Conservation (phyloP, 92 coral and sea anemone species). For the Epizoanthus stellaris region DNA sequence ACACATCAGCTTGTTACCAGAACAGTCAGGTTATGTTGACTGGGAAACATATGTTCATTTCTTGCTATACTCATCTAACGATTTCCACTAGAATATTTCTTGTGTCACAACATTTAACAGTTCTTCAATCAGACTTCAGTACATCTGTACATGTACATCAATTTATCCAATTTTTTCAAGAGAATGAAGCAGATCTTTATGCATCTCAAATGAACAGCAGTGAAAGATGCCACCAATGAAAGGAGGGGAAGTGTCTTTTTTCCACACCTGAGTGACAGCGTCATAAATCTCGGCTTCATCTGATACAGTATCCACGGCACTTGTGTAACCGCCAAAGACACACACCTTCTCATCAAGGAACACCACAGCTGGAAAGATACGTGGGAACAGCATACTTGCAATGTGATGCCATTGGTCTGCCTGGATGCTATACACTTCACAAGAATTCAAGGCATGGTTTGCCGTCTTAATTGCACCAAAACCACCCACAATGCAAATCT, state of each 20-base stretch:
- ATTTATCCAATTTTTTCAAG: slow-evolving; percentile 32
- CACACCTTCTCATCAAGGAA: slow-evolving; percentile 31
- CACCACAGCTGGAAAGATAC: slow-evolving; percentile 39
- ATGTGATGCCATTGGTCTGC: slow-evolving; percentile 34
- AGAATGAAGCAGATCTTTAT: slow-evolving; percentile 42
- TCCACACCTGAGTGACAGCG: slow-evolving; percentile 19
- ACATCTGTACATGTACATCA: no score
- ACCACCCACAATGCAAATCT: slow-evolving; percentile 42
- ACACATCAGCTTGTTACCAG: no score
- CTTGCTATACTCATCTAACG: no score
- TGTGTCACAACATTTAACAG: no score
- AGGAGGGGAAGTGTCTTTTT: slow-evolving; percentile 38
- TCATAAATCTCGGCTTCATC: slow-evolving; percentile 40
- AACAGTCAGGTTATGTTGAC: no score
- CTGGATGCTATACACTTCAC: slow-evolving; percentile 38
- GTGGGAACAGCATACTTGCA: slow-evolving; percentile 35
- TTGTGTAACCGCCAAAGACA: slow-evolving; percentile 42
- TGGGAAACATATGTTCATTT: no score
- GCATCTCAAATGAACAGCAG: slow-evolving; percentile 41
- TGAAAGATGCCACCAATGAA: slow-evolving; percentile 41
- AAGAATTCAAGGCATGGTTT: slow-evolving; percentile 43
- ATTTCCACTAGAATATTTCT: no score
- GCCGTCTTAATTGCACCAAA: slow-evolving; percentile 41
- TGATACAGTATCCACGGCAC: slow-evolving; percentile 43
- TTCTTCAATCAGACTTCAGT: no score